Evolutionary conservation across 2,888 invertebrate species (phyloP), one percentile per base, ranked within the genome.

Genomic region (Meiosimyza platycephala): DNA sequence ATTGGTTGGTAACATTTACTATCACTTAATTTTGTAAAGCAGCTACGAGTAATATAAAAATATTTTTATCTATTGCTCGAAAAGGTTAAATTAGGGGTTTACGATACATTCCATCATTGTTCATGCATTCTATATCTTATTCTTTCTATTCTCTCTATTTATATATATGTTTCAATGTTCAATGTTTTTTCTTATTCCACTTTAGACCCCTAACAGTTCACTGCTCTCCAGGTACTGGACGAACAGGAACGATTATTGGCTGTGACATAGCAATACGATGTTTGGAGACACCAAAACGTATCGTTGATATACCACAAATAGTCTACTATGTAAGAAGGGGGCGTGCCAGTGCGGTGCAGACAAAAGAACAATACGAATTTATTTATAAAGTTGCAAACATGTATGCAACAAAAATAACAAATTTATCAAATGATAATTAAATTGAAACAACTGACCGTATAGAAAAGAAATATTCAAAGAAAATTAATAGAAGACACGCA

Each of bases 161-260:
- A 65, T 74, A 11, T 69, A 68, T 76, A 72, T 77, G 76, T 74
- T 57, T 74, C 47, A 73, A 65, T 76, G 74, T 74, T 66, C 16
- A 67, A 48, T 22, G 16, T 47, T 47, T 18, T 15, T 74, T 76
- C 47, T 74, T 64, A 48, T 62, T 74, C 75, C 16, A 40, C 77
- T 79, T 72, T 83, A 94, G 93, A 54, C 93, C 95, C 67, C 91
- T 94, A 82, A 91, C 94, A 78, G 91, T 95, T 76, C 93, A 94
- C 86, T 95, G 96, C 88, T 95, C 97, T 85, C 94, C 95, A 72
- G 94, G 97, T 78, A 97, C 97, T 62, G 97, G 97, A 0, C 90
- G 97, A 70, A 93, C 96, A 16, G 96, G 96, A 57, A 94, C 95
- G 65, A 89, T 96, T 77, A 90, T 96, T 75, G 94, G 96, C 76